Percentiles rank a stretch among this genome's conserved stretches.
Conservation (phyloP, 92 coral and sea anemone species). For the Palythoa heliodiscus region DNA sequence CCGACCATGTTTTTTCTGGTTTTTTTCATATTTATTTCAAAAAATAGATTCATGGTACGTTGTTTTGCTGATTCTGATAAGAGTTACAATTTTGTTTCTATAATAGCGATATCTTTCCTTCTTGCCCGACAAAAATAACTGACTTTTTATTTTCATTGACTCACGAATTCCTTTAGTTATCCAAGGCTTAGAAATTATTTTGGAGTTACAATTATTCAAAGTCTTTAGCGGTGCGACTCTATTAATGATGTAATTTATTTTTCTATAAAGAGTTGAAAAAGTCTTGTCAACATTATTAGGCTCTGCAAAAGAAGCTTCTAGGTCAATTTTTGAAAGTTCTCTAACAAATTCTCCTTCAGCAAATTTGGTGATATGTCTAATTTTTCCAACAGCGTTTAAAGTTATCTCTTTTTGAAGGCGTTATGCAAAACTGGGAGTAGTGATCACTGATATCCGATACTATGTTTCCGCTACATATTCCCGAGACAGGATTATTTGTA, state of each 20-base stretch:
- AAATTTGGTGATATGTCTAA: too few species aligned
- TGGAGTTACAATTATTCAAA: neutral
- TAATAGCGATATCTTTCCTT: neutral
- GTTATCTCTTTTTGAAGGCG: too few species aligned
- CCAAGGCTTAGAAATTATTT: neutral
- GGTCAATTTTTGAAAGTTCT: neutral
- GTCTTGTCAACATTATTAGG: neutral
- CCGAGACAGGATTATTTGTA: too few species aligned
- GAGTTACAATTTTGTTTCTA: slow-evolving; percentile 1
- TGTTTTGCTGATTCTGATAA: neutral
- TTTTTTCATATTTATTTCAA: neutral
- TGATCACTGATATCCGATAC: too few species aligned
- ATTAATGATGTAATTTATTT: neutral
- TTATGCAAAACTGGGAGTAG: too few species aligned
- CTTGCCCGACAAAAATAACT: neutral
- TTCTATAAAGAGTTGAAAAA: neutral
- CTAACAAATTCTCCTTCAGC: neutral
- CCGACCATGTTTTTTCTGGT: neutral
- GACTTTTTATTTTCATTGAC: neutral
- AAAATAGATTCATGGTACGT: neutral
- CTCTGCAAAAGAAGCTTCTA: slow-evolving; percentile 3
- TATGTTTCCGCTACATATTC: too few species aligned
- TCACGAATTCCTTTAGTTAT: slow-evolving; percentile 10
- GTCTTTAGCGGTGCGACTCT: slow-evolving; percentile 8
- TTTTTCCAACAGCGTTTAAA: too few species aligned